phyloP scores from a whole-genome alignment of 2,888 invertebrate genomes.

The Eupithecia exiguata region DNA sequence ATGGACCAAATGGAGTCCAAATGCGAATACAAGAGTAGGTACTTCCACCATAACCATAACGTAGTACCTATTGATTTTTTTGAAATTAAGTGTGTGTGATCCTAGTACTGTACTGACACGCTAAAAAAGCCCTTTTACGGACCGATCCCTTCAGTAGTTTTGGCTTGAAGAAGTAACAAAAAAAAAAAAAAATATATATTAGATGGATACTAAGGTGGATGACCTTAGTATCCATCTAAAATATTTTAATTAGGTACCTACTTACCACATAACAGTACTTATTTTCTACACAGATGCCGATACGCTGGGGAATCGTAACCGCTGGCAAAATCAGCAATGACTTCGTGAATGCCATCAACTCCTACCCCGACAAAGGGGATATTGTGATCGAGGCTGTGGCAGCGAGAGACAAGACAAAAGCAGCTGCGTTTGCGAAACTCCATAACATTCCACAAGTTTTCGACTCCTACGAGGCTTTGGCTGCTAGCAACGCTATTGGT shows the following conservation, averaged over 20 bases:
- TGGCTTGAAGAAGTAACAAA: too few relatives aligned
- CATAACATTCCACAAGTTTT: conserved; percentile 88
- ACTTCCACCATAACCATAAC: too few relatives aligned
- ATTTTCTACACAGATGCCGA: conserved; percentile 62
- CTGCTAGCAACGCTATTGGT: conserved; percentile 89
- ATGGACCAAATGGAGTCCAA: too few relatives aligned
- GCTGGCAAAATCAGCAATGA: conserved; percentile 93
- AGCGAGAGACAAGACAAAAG: conserved; percentile 87
- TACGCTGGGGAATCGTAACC: conserved; percentile 93
- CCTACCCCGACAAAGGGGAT: conserved; percentile 85
- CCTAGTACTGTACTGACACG: too few relatives aligned
- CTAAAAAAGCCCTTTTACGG: too few relatives aligned
- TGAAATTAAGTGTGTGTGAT: too few relatives aligned
- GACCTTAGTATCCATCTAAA: too few relatives aligned
- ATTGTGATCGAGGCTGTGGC: conserved; percentile 90
- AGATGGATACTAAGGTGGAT: too few relatives aligned
- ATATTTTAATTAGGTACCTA: neutral
- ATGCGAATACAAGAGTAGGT: too few relatives aligned
- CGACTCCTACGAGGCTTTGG: conserved; percentile 89
- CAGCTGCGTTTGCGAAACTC: conserved; percentile 88
- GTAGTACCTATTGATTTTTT: too few relatives aligned
- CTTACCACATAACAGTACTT: neutral
- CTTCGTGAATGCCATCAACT: conserved; percentile 88
- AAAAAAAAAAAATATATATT: too few relatives aligned
- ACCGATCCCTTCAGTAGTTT: too few relatives aligned